phyloP scores from a whole-genome alignment of 2,113 vertebrate species.

The Progne subis region DNA sequence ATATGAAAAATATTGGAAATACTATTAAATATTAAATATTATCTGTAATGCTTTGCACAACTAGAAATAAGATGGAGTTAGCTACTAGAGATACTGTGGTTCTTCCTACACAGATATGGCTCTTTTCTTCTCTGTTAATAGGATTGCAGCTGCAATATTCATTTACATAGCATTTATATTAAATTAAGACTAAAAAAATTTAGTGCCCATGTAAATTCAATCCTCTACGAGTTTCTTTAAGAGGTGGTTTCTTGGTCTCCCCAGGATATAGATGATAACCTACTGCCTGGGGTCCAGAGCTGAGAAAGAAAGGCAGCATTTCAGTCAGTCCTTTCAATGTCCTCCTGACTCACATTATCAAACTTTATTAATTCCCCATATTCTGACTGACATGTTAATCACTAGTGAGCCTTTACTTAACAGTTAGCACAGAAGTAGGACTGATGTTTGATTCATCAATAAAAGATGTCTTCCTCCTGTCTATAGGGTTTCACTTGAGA shows the following conservation, averaged over 20 bases:
- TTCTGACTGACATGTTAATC: background rate
- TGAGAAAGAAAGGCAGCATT: background rate
- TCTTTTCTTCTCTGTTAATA: conserved; percentile 49
- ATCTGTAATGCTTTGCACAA: background rate
- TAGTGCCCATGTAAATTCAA: background rate
- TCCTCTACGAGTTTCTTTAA: background rate
- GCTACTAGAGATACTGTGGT: background rate
- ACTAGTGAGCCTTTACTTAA: background rate
- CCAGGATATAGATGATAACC: background rate
- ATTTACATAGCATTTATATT: background rate
- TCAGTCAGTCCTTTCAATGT: background rate
- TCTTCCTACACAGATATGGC: background rate
- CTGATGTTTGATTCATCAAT: background rate
- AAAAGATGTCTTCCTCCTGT: background rate
- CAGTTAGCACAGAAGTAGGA: background rate
- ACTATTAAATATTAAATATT: background rate
- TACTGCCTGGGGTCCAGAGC: background rate
- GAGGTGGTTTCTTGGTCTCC: background rate
- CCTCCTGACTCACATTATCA: background rate
- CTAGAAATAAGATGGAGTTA: background rate
- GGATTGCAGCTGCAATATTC: background rate
- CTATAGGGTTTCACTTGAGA: background rate
- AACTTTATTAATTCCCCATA: background rate
- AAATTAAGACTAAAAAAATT: background rate
- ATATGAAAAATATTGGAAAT: background rate